Evolutionary conservation across 2,888 invertebrate genomes (phyloP), one percentile per base, ranked within the genome.

Genomic region (Chrysolina oricalcia): DNA sequence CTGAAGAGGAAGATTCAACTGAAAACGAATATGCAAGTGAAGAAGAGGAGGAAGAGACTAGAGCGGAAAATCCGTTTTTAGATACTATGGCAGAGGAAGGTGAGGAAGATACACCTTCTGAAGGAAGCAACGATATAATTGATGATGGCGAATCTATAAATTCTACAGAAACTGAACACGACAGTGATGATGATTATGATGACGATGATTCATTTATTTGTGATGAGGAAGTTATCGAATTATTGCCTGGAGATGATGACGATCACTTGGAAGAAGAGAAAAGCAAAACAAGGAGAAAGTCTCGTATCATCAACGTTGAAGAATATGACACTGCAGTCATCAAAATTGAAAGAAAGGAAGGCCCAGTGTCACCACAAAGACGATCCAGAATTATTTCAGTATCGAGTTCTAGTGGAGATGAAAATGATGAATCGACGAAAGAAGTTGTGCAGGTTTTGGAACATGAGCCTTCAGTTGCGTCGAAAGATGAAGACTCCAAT

Each of bases 71-170:
- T 59, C 79, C 72, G 13, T 83, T 83, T 70, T 65, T 87, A 10
- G 85, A 84, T 75, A 84, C 84, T 70, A 83, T 85, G 82, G 88
- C 88, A 15, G 85, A 85, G 72, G 89, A 88, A 84, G 87, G 86
- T 17, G 87, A 88, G 79, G 88, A 88, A 81, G 87, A 87, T 68
- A 87, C 87, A 4, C 87, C 87, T 13, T 86, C 86, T 46, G 87
- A 87, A 80, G 87, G 82, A 35, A 88, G 87, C 70, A 88, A 88
- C 77, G 85, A 86, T 50, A 88, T 89, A 35, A 77, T 84, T 5
- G 88, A 87, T 78, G 83, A 84, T 73, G 88, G 89, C 17, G 89
- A 89, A 82, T 86, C 87, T 6, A 81, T 89, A 43, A 82, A 87
- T 62, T 84, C 81, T 68, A 81, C 83, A 0, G 85, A 84, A 69